Conservation (phyloP, 2,888 invertebrate genomes). For the Pollenia griseotomentosa region DNA sequence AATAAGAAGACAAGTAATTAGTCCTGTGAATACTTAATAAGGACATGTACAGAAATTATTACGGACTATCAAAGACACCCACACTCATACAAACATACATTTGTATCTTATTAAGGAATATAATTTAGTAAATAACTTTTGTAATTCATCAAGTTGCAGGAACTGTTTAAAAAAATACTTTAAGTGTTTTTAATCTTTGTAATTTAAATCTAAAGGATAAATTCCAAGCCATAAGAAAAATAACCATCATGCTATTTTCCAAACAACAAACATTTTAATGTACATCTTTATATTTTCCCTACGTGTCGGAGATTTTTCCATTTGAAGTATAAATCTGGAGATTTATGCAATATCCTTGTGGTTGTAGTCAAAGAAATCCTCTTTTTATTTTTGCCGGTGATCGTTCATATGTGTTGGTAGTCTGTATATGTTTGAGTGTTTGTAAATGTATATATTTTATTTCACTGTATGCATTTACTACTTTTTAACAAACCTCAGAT, state of each 20-base stretch:
- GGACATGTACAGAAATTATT: too few relatives aligned
- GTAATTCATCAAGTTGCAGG: too few relatives aligned
- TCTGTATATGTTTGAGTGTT: background rate
- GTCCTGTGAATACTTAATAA: background rate
- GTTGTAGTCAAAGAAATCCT: conserved; percentile 24
- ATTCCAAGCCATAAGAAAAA: background rate
- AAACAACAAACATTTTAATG: background rate
- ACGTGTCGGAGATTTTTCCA: background rate
- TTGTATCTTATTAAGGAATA: too few relatives aligned
- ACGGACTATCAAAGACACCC: too few relatives aligned
- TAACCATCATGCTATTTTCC: background rate
- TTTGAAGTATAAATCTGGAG: background rate
- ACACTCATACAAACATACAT: too few relatives aligned
- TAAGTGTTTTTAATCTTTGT: too few relatives aligned
- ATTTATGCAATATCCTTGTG: conserved; percentile 42
- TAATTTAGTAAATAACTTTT: too few relatives aligned
- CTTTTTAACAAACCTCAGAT: conserved; percentile 31
- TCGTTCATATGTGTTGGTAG: background rate
- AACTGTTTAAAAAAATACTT: too few relatives aligned
- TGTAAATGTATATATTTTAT: too few relatives aligned
- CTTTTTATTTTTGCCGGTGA: background rate
- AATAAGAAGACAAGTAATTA: conserved; percentile 4
- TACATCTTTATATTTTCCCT: too few relatives aligned
- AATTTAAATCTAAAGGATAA: background rate
- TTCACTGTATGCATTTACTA: conserved; percentile 13